phyloP scores from a whole-genome alignment of 1,140 invertebrate species.

The Asobara japonica region DNA sequence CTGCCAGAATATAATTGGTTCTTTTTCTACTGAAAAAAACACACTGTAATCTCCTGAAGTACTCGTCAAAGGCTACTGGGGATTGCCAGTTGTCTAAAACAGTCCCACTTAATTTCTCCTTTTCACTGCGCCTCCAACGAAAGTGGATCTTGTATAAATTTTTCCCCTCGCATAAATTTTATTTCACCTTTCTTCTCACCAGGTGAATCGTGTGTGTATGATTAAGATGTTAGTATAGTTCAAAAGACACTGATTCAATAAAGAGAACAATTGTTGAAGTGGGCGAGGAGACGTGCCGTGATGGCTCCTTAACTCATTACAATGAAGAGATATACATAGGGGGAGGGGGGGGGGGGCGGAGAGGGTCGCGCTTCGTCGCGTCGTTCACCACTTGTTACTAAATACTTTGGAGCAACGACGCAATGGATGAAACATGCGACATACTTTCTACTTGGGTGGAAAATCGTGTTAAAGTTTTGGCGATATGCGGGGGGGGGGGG shows the following conservation, averaged over 20 bases:
- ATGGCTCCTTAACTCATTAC: conserved; percentile 7
- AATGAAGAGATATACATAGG: neutral
- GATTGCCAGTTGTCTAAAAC: too few species aligned
- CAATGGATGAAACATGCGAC: neutral
- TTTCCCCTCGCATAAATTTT: neutral
- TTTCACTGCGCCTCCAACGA: too few species aligned
- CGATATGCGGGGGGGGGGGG: too few species aligned
- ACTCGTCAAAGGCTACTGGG: too few species aligned
- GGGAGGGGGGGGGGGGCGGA: neutral
- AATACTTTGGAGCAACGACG: neutral
- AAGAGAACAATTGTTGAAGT: conserved; percentile 1
- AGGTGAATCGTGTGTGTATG: too few species aligned
- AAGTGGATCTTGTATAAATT: too few species aligned
- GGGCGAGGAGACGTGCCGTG: neutral
- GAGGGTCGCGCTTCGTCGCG: neutral
- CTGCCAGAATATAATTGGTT: too few species aligned
- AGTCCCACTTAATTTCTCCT: too few species aligned
- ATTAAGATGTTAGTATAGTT: neutral
- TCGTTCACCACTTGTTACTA: conserved; percentile 6
- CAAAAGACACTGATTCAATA: neutral
- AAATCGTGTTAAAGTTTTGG: neutral
- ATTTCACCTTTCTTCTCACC: neutral
- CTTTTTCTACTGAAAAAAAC: too few species aligned
- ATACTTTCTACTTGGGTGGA: neutral
- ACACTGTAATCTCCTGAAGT: too few species aligned